Evolutionary conservation across 2,113 vertebrate genomes (phyloP).

Genomic region (Tetrao urogallus): DNA sequence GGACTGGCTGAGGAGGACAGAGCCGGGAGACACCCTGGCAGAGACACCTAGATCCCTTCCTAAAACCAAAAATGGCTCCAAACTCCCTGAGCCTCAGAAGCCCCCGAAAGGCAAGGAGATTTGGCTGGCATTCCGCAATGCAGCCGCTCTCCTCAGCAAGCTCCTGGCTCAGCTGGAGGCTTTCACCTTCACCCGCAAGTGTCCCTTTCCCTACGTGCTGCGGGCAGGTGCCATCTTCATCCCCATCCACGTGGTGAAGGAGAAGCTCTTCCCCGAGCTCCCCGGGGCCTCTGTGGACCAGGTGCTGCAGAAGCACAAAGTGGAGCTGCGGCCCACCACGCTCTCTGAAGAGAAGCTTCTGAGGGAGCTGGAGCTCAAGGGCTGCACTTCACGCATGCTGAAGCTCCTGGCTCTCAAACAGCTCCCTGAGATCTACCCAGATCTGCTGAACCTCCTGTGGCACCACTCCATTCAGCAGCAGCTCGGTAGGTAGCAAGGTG

Average conservation of each 20-base stretch:
- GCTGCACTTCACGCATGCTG: conserved; percentile 90
- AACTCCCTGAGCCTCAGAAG: conserved; percentile 54
- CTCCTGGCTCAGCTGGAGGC: conserved; percentile 82
- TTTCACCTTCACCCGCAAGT: conserved; percentile 79
- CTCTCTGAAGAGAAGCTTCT: conserved; percentile 92
- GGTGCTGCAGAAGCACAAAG: conserved; percentile 91
- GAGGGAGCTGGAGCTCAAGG: conserved; percentile 84
- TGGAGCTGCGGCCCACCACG: conserved; percentile 92
- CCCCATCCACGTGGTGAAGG: conserved; percentile 94
- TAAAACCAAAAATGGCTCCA: conserved; percentile 75
- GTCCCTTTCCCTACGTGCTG: conserved; percentile 92
- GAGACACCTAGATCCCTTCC: conserved; percentile 46
- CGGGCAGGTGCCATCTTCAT: conserved; percentile 89
- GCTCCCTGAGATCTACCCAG: conserved; percentile 85
- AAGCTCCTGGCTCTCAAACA: conserved; percentile 92
- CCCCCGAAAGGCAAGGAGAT: conserved; percentile 71
- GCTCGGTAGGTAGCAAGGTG: conserved; percentile 82
- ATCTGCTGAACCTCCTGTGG: conserved; percentile 88
- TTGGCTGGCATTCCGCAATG: conserved; percentile 84
- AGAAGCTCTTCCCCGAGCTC: conserved; percentile 90
- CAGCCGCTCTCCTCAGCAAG: conserved; percentile 69
- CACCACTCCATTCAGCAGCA: conserved; percentile 82
- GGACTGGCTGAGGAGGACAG: conserved; percentile 70
- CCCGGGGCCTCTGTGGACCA: conserved; percentile 84
- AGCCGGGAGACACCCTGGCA: conserved; percentile 47